Base-by-base conservation (phyloP, 2,888 invertebrate species). In the Megastigmus dorsalis region DNA sequence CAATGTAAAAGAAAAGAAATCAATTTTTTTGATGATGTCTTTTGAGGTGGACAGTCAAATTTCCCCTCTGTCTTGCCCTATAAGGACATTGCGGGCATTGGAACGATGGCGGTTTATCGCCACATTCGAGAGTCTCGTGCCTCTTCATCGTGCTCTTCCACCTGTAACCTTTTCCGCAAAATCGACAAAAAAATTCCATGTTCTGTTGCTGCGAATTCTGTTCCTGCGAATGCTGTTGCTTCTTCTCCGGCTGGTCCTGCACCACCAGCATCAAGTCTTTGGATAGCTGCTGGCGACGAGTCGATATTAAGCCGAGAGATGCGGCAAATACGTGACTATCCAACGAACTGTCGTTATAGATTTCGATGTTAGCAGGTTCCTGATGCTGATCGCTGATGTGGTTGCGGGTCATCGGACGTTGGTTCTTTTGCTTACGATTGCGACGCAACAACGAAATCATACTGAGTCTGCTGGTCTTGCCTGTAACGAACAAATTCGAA, bases 101-200 rank as follows among this genome's bases (percentile, higher is more conserved):
- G 89, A 95, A 95, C 77, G 93, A 91, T 0, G 95, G 95, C 79
- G 94, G 93, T 86, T 95, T 95, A 78, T 94, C 94, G 52, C 95
- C 94, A 88, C 95, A 95, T 88, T 95, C 95, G 76, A 95, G 94
- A 89, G 92, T 93, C 88, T 94, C 95, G 89, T 95, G 95, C 3
- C 94, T 92, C 10, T 93, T 91, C 90, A 95, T 90, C 71, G 95
- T 95, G 60, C 95, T 95, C 89, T 95, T 95, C 95, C 95, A 95
- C 82, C 95, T 92, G 88, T 95, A 95, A 79, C 93, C 91, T 88
- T 95, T 95, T 77, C 95, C 95, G 89, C 95, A 95, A 85, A 95
- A 76, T 15, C 43, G 20, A 36, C 76, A 76, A 7, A 69, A 60
- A 33, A 73, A 76, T 15, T 76, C 76, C 38, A 68, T 23, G n/a